phyloP scores from a whole-genome alignment of 2,113 vertebrate species.

The Melanerpes aurifrons region DNA sequence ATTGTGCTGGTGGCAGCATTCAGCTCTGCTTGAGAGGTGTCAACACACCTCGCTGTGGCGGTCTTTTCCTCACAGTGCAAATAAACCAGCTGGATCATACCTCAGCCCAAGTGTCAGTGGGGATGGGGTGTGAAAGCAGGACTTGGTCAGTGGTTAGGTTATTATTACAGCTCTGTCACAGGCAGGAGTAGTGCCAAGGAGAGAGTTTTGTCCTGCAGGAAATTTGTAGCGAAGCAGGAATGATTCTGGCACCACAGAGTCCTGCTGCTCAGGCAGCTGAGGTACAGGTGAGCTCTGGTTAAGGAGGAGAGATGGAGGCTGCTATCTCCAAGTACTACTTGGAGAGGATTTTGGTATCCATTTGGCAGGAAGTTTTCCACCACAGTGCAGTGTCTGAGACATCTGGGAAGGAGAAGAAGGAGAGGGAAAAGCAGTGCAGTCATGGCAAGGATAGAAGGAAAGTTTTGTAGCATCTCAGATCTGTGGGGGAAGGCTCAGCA shows the following conservation, averaged over 20 bases:
- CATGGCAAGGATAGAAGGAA: neutral
- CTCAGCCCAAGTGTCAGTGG: neutral
- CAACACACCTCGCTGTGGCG: neutral
- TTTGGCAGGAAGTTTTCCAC: neutral
- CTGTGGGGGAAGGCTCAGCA: neutral
- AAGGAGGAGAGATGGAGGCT: neutral
- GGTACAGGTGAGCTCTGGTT: neutral
- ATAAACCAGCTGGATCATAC: neutral
- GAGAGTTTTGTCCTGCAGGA: neutral
- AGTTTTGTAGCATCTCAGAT: neutral
- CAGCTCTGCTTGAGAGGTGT: neutral
- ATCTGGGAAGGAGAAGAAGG: neutral
- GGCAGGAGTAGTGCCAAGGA: neutral
- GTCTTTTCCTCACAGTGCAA: accelerated
- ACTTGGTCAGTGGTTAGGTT: neutral
- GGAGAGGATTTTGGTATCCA: neutral
- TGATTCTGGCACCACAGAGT: neutral
- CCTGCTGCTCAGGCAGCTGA: neutral
- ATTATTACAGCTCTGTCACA: neutral
- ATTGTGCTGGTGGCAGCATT: neutral
- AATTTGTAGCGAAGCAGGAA: neutral
- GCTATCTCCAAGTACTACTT: neutral
- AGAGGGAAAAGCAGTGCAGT: accelerated
- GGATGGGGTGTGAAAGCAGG: neutral
- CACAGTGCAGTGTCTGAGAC: neutral